These are phyloP conservation scores for Harmothoe impar DNA, from an alignment of 2,888 invertebrate species.

Conservation along the genomic window DNA sequence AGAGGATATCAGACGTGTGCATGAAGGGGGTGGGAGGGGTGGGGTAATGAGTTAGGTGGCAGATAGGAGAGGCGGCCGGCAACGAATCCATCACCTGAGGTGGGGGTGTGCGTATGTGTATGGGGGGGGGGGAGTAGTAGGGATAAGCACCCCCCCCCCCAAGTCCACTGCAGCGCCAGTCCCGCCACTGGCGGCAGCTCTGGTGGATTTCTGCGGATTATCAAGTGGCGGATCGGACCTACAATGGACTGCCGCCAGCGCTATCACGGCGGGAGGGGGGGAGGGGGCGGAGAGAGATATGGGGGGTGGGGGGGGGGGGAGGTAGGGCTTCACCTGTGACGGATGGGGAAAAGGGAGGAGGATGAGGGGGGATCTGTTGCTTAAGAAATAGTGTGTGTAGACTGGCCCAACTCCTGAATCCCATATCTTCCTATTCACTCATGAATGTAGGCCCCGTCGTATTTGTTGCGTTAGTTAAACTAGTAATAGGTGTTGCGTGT, in stretches of 20 bases:
- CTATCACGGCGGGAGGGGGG: neutral
- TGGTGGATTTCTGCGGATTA: neutral
- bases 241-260: neutral
- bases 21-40: too few relatives aligned
- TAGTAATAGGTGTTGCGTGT: too few relatives aligned
- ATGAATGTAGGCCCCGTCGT: too few relatives aligned
- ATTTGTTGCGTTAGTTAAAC: too few relatives aligned
- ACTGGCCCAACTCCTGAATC: too few relatives aligned
- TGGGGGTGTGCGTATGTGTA: neutral
- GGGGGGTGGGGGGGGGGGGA: neutral
- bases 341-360: neutral
- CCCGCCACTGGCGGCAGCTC: too few relatives aligned
- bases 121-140: neutral
- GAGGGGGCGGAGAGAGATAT: neutral
- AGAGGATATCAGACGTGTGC: too few relatives aligned
- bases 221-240: neutral
- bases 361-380: too few relatives aligned
- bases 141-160: neutral
- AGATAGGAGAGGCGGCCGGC: neutral
- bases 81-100: neutral
- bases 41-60: conserved; percentile 18
- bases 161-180: too few relatives aligned
- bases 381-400: too few relatives aligned
- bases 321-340: neutral
- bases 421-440: too few relatives aligned